Conservation (phyloP, 2,888 invertebrate species). For the Sarcophaga carnaria region DNA sequence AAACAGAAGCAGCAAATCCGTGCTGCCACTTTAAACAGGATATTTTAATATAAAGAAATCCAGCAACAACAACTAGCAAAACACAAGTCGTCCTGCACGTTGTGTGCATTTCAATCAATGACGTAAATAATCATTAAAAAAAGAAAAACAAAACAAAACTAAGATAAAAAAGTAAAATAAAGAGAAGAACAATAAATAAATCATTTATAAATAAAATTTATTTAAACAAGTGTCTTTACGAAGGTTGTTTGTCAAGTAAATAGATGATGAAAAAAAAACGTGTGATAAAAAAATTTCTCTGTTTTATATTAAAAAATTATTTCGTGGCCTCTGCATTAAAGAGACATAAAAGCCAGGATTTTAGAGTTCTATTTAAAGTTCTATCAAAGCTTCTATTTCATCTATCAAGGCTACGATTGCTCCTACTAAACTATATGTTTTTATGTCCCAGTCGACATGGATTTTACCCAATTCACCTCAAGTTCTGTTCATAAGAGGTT, state of each 20-base stretch:
- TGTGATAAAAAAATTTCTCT: neutral
- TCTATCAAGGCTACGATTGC: too few relatives aligned
- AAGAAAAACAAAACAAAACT: neutral
- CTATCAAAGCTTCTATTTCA: too few relatives aligned
- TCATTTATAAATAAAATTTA: neutral
- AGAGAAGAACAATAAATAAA: conserved; percentile 16
- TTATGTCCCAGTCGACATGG: too few relatives aligned
- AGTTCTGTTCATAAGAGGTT: too few relatives aligned
- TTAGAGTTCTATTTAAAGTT: too few relatives aligned
- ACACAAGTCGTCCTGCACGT: conserved; percentile 30
- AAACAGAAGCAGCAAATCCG: too few relatives aligned
- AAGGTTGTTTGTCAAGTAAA: conserved; percentile 41
- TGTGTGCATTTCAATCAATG: conserved; percentile 55
- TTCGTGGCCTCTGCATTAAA: too few relatives aligned
- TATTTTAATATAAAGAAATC: conserved; percentile 9
- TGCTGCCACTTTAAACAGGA: conserved; percentile 26
- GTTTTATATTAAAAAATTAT: too few relatives aligned
- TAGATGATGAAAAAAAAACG: neutral
- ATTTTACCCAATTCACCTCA: too few relatives aligned
- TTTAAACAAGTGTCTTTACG: conserved; percentile 44
- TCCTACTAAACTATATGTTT: too few relatives aligned
- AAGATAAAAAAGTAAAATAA: conserved; percentile 3
- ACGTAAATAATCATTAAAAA: conserved; percentile 39
- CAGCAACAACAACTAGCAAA: neutral
- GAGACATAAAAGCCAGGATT: too few relatives aligned